phyloP scores from a whole-genome alignment of 2,113 vertebrate species.

The Neogobius melanostomus region DNA sequence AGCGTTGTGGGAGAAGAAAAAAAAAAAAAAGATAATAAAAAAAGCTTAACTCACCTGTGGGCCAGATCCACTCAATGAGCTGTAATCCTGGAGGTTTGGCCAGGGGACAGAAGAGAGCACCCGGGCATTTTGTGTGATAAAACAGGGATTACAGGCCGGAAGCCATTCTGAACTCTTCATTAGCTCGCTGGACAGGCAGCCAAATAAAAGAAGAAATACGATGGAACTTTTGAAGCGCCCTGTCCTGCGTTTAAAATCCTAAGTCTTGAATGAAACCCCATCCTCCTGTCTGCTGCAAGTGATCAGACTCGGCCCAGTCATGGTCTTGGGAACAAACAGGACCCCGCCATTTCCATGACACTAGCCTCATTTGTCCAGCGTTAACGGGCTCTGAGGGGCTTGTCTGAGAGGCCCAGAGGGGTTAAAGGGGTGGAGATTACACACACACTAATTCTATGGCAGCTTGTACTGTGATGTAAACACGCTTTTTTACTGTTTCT shows the following conservation, averaged over 20 bases:
- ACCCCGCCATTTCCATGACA: conserved; percentile 58
- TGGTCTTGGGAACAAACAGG: conserved; percentile 51
- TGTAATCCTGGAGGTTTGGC: not conserved
- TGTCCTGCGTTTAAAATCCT: too few relatives aligned
- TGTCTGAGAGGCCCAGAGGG: not conserved
- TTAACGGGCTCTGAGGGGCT: not conserved
- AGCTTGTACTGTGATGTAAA: conserved; percentile 59
- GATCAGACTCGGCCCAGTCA: conserved; percentile 1
- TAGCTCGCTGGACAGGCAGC: not conserved
- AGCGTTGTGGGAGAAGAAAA: too few relatives aligned
- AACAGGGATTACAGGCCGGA: conserved; percentile 7
- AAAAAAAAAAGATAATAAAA: not conserved
- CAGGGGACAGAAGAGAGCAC: not conserved
- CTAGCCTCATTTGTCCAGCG: conserved; percentile 42
- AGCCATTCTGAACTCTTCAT: conserved; percentile 6
- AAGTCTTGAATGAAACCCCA: too few relatives aligned
- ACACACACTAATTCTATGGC: conserved; percentile 31
- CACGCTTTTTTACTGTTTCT: conserved; percentile 24
- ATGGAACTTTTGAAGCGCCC: too few relatives aligned
- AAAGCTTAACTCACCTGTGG: not conserved
- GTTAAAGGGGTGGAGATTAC: conserved; percentile 19
- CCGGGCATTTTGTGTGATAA: conserved; percentile 8
- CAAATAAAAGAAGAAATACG: too few relatives aligned
- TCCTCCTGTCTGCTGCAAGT: conserved; percentile 4
- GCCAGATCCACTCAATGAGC: not conserved